phyloP scores from a whole-genome alignment of 1,140 invertebrate species.

The Scaptomyza hsui region DNA sequence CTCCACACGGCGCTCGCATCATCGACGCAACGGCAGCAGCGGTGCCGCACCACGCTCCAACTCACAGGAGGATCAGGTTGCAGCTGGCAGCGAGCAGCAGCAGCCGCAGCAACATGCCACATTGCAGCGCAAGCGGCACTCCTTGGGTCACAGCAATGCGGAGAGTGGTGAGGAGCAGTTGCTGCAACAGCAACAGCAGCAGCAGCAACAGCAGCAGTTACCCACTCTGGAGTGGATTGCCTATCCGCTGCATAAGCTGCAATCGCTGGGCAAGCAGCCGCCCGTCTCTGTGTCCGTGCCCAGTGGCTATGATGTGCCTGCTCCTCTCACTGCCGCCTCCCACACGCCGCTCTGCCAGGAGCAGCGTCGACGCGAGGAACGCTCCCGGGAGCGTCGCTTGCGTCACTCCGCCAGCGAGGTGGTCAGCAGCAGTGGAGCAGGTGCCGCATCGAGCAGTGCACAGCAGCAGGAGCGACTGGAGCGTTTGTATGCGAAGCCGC shows the following conservation, averaged over 20 bases:
- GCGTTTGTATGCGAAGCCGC: slow-evolving; percentile 76
- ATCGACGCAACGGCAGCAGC: slow-evolving; percentile 80
- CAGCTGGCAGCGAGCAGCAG: slow-evolving; percentile 6
- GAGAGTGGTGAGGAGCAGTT: slow-evolving; percentile 68
- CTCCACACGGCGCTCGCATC: slow-evolving; percentile 57
- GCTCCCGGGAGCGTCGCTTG: slow-evolving; percentile 59
- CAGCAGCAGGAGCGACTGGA: slow-evolving; percentile 57
- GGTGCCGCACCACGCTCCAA: slow-evolving; percentile 79
- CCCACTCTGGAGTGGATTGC: slow-evolving; percentile 76
- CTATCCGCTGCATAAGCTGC: slow-evolving; percentile 76
- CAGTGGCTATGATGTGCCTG: slow-evolving; percentile 68
- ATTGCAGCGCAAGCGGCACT: slow-evolving; percentile 75
- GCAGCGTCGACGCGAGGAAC: slow-evolving; percentile 54
- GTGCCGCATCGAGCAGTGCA: slow-evolving; percentile 16
- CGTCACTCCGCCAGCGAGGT: slow-evolving; percentile 79
- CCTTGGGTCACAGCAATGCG: slow-evolving; percentile 72
- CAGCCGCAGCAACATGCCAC: slow-evolving; percentile 38
- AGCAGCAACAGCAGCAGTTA: slow-evolving; percentile 47
- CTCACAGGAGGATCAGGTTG: slow-evolving; percentile 72
- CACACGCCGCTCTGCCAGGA: slow-evolving; percentile 59
- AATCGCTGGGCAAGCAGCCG: slow-evolving; percentile 70
- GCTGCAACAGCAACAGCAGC: slow-evolving; percentile 50
- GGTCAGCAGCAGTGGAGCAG: slow-evolving; percentile 44
- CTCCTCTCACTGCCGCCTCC: slow-evolving; percentile 27
- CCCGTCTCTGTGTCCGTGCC: slow-evolving; percentile 40